Percentiles rank a stretch among this genome's conserved stretches.
Evolutionary conservation across 2,797 vertebrate genomes (phyloP).

Genomic region (Sebastes hopkinsi): DNA sequence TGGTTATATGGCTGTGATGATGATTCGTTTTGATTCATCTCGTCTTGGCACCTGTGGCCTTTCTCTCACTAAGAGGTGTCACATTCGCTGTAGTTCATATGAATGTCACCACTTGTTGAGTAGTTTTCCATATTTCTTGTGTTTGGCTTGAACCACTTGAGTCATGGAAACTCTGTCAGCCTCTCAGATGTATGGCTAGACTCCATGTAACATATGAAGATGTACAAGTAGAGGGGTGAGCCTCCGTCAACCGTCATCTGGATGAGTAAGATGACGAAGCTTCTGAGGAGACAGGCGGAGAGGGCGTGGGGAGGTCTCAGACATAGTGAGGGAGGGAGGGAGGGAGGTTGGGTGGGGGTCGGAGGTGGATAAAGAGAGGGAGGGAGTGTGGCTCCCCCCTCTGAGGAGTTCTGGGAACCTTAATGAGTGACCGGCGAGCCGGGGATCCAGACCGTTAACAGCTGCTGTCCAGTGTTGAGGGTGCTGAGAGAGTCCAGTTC

Average conservation of each 20-base stretch:
- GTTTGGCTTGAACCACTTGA: neutral
- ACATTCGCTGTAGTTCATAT: conserved; percentile 13
- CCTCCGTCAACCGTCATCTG: conserved; percentile 8
- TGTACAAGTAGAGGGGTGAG: neutral
- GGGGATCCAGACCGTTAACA: conserved; percentile 30
- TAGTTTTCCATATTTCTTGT: neutral
- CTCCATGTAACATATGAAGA: neutral
- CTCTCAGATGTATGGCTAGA: neutral
- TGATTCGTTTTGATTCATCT: conserved; percentile 7
- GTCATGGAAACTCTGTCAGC: neutral
- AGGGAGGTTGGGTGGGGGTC: conserved; percentile 20
- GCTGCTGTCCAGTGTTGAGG: conserved; percentile 30
- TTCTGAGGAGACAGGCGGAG: conserved; percentile 48
- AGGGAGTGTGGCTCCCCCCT: conserved; percentile 44
- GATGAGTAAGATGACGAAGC: conserved; percentile 64
- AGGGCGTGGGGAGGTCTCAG: conserved; percentile 50
- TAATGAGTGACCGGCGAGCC: conserved; percentile 48
- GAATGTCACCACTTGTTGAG: neutral
- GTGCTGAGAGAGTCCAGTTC: conserved; percentile 31
- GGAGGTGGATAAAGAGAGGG: conserved; percentile 71
- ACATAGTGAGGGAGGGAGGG: conserved; percentile 19
- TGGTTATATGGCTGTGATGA: conserved; percentile 14
- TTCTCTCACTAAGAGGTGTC: neutral
- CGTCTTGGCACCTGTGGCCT: neutral
- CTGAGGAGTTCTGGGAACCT: conserved; percentile 57